A percentile compares a stretch with the other conserved stretches of the same genome.
These are phyloP conservation scores for Pipistrellus kuhlii DNA, from an alignment of 2,797 vertebrate genomes.

Conservation along the genomic window DNA sequence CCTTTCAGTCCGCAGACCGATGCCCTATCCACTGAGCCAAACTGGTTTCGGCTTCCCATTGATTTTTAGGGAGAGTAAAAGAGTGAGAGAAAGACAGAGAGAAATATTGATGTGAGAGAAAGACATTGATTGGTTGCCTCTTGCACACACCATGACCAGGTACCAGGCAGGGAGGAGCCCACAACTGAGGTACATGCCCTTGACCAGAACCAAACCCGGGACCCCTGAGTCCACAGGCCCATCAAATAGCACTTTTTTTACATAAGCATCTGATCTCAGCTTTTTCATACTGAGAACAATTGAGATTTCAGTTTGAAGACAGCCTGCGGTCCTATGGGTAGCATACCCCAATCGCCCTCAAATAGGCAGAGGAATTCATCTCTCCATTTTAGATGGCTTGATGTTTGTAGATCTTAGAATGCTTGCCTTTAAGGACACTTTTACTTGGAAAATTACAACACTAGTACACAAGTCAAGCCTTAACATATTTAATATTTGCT, in stretches of 20 bases:
- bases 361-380: constrained; percentile 84
- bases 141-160: too few relatives aligned
- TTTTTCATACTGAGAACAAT: constrained; percentile 77
- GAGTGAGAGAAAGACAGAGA: too few relatives aligned
- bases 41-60: too few relatives aligned
- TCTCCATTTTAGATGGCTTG: constrained; percentile 85
- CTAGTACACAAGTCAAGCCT: constrained; percentile 89
- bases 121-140: too few relatives aligned
- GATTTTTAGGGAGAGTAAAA: too few relatives aligned
- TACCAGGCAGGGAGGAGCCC: too few relatives aligned
- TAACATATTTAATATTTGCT: constrained; percentile 90
- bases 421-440: constrained; percentile 87
- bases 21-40: too few relatives aligned
- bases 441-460: constrained; percentile 88
- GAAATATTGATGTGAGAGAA: too few relatives aligned
- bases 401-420: constrained; percentile 83
- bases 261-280: constrained; percentile 82
- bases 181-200: too few relatives aligned
- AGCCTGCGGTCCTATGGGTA: constrained; percentile 77
- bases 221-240: background rate
- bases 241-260: constrained; percentile 62
- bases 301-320: constrained; percentile 83
- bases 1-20: too few relatives aligned
- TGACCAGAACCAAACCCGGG: accelerated
- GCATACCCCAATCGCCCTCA: constrained; percentile 86